Evolutionary conservation across 35 echinoderm and acorn worm genomes (phyloP), one percentile per base, ranked within the genome.

Genomic region (Ophiothrix spiculata): DNA sequence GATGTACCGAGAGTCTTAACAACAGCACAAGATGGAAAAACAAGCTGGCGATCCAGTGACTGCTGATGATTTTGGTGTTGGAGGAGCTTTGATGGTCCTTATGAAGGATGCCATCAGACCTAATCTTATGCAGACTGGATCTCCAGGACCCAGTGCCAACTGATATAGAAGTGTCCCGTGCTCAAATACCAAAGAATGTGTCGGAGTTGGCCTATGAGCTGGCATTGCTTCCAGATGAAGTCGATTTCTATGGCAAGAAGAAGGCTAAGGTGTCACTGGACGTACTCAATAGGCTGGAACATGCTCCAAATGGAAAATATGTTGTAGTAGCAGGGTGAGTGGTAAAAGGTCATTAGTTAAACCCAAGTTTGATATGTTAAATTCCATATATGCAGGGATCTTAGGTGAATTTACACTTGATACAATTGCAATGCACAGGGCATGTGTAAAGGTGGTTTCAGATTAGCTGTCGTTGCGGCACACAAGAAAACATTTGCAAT

Each of bases 31-130:
- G n/a, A n/a, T n/a, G n/a, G n/a, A n/a, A n/a, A n/a, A n/a, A n/a
- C n/a, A n/a, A n/a, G n/a, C 80, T 39, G 91, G 91, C 31, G 80
- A 97, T 38, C 95, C 95, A 28, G 91, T 97, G 33, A 97, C 90
- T 1, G 88, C 95, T 79, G 95, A 97, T 60, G 95, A 97, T 56
- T n/a, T 97, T 1, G 95, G 95, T 10, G 39, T 97, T 23, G 91
- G 95, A 32, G 95, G 95, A 10, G 95, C 95, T 35, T 85, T 97
- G 36, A 88, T 91, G 33, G 95, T 97, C 0, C 91, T 97, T 32
- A 97, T 97, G 95, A 93, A 89, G 80, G 95, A 97, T 78, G 95
- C 95, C 33, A 97, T 97, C 40, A 87, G 87, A 85, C 95, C 95
- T 33, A 97, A 97, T 74, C 85, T 97, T 12, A 97, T 97, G 95